Evolutionary conservation across 1,140 invertebrate genomes (phyloP), one percentile per base, ranked within the genome.

Genomic region (Temnothorax curvispinosus): DNA sequence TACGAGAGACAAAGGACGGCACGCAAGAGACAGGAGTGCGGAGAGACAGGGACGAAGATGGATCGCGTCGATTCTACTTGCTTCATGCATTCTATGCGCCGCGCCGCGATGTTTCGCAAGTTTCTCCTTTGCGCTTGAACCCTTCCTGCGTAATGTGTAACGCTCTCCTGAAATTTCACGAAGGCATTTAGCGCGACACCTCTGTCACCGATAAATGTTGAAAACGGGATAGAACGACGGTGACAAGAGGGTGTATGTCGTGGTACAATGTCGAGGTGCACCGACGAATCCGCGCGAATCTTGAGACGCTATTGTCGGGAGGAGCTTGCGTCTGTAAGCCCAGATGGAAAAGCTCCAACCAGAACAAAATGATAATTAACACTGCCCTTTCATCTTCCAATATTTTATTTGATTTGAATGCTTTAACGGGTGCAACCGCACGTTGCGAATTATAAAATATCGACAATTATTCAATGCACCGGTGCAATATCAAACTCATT

Each of bases 131-230:
- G 21, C 32, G 52, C 38, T 82, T 58, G 27, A 82, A 74, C 44
- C 80, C 80, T 15, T 44, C 41, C 41, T 52, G 69, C 69, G 54
- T 84, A 75, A 84, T 75, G 44, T 60, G 56, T 84, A 60, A 84
- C 69, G 54, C 44, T 62, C 69, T 69, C 32, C 56, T 62, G 65
- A 90, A 88, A 89, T 88, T 90, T 88, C 64, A 18, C 41, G 56
- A 35, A 84, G 80, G 44, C 56, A 85, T 87, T 90, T 90, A 89
- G 65, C n/a, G 58, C 0, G 56, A 50, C 50, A 60, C 44, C 15
- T 47, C 38, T 21, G 21, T 41, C 75, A 54, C 11, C 64, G n/a
- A n/a, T 41, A 64, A 69, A 81, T 52, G 38, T 38, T 44, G 67
- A 27, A 54, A 62, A 82, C 62, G 60, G 50, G 41, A 8, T 44